A percentile compares a stretch with the other conserved stretches of the same genome.
phyloP scores from a whole-genome alignment of 2,797 vertebrate genomes.

The Eurystomus glaucurus region DNA sequence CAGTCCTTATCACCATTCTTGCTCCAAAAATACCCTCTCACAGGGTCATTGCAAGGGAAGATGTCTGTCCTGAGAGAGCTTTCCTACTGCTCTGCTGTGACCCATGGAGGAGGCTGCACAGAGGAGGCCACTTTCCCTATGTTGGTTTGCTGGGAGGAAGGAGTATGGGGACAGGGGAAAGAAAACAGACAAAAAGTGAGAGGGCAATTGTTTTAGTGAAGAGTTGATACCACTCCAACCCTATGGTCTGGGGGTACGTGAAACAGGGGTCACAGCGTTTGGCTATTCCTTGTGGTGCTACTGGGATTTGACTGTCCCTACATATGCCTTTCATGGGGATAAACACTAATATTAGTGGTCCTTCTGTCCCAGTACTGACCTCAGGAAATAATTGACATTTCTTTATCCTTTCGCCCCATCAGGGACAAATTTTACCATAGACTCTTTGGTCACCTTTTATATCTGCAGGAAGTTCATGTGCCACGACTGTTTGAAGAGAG shows the following conservation, averaged over 20 bases:
- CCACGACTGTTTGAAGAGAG: not conserved
- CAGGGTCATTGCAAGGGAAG: rapidly evolving
- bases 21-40: not conserved
- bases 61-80: not conserved
- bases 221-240: rapidly evolving
- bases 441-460: not conserved
- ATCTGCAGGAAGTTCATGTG: not conserved
- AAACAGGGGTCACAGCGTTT: rapidly evolving
- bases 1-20: not conserved
- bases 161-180: not conserved
- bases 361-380: not conserved
- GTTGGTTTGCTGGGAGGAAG: not conserved
- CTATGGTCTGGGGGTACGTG: too few species aligned
- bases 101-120: not conserved
- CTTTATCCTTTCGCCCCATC: not conserved
- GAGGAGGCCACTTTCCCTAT: not conserved
- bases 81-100: not conserved
- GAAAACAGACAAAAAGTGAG: not conserved
- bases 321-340: rapidly evolving
- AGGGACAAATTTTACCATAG: not conserved
- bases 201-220: not conserved
- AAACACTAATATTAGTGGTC: rapidly evolving
- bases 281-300: rapidly evolving
- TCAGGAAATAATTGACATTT: not conserved
- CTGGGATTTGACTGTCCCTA: not conserved